Percentiles rank a stretch among this genome's conserved stretches.
These are phyloP conservation scores for Ceratothoa steindachneri DNA, from an alignment of 2,888 invertebrate genomes.

Conservation along the genomic window DNA sequence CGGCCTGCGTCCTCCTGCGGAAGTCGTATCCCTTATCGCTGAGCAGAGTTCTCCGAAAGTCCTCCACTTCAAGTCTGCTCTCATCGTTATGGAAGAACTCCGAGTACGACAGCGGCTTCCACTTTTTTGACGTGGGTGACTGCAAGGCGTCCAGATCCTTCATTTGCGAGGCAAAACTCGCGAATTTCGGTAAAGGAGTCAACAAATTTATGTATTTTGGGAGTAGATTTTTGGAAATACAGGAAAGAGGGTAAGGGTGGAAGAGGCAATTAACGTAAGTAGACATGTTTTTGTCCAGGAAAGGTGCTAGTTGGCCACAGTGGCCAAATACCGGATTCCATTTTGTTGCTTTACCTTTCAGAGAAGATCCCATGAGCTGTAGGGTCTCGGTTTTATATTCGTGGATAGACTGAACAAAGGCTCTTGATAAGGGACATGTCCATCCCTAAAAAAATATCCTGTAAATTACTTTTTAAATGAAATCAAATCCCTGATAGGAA, in stretches of 20 bases:
- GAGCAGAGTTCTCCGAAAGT: not conserved
- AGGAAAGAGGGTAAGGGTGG: not conserved
- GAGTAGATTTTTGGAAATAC: not conserved
- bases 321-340: not conserved
- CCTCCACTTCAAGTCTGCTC: not conserved
- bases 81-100: not conserved
- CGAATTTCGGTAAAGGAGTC: constrained; percentile 28
- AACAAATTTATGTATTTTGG: not conserved
- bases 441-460: too few species aligned
- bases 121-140: constrained; percentile 22
- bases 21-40: not conserved
- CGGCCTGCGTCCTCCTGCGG: not conserved
- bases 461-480: too few species aligned
- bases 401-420: too few species aligned
- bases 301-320: not conserved
- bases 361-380: too few species aligned
- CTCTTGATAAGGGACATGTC: too few species aligned
- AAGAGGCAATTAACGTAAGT: not conserved
- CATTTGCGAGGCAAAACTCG: constrained; percentile 20
- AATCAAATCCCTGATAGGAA: too few species aligned
- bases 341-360: too few species aligned
- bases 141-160: constrained; percentile 14
- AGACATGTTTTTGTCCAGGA: too few species aligned
- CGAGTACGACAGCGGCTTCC: constrained; percentile 26
- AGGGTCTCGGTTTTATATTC: too few species aligned